These are phyloP conservation scores for Patella vulgata DNA, from an alignment of 1,140 invertebrate genomes.

Conservation along the genomic window DNA sequence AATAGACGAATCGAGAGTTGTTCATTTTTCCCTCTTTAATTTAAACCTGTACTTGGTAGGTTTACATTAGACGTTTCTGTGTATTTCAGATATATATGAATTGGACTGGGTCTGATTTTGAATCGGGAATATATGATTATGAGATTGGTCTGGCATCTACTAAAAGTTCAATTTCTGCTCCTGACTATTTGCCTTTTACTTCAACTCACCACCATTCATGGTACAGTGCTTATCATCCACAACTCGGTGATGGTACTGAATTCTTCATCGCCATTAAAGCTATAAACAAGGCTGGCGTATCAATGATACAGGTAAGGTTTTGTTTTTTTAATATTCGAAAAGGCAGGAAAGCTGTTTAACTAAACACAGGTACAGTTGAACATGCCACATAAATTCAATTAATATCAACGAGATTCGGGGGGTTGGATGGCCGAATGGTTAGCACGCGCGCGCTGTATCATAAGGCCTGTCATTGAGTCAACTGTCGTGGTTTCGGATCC, in stretches of 20 bases:
- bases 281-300: slow-evolving; percentile 27
- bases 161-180: neutral
- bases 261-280: slow-evolving; percentile 38
- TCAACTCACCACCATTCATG: slow-evolving; percentile 28
- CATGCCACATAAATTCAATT: neutral
- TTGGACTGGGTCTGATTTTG: slow-evolving; percentile 25
- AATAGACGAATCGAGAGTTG: neutral
- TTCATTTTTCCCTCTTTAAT: neutral
- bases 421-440: too few species aligned
- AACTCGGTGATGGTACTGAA: slow-evolving; percentile 26
- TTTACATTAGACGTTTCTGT: neutral
- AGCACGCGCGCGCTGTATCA: too few species aligned
- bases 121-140: slow-evolving; percentile 34
- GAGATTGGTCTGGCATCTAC: slow-evolving; percentile 32
- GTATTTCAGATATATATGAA: slow-evolving; percentile 30
- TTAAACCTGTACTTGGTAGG: neutral
- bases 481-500: too few species aligned
- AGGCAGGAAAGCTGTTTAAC: slow-evolving; percentile 7
- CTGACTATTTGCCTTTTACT: slow-evolving; percentile 26
- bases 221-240: slow-evolving; percentile 23
- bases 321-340: slow-evolving; percentile 8
- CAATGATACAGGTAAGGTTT: slow-evolving; percentile 22
- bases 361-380: neutral
- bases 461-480: too few species aligned
- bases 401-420: too few species aligned